Conservation (phyloP, 2,888 invertebrate genomes). For the Saturnia japonica region DNA sequence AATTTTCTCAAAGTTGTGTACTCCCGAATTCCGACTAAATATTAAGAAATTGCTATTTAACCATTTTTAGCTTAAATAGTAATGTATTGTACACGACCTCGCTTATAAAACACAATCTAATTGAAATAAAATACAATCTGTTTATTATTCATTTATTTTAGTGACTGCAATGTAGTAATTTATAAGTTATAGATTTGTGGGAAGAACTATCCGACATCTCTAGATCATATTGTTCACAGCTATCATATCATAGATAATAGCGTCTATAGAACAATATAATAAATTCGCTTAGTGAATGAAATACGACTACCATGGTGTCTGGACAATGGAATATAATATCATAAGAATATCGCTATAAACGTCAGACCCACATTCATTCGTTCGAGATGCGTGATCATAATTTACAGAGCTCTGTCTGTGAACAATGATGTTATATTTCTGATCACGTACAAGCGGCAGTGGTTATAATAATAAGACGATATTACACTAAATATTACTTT, state of each 20-base stretch:
- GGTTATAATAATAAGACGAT: constrained; percentile 13
- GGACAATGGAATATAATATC: constrained; percentile 42
- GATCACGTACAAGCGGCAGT: constrained; percentile 43
- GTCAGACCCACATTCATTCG: constrained; percentile 35
- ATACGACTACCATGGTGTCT: constrained; percentile 37
- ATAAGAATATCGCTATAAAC: constrained; percentile 47
- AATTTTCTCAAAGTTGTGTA: too few species aligned
- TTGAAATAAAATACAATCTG: too few species aligned
- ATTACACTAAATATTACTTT: neutral
- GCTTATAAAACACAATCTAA: neutral
- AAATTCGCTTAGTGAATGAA: constrained; percentile 26
- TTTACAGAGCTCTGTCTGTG: constrained; percentile 43
- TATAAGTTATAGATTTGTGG: neutral
- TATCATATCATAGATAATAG: neutral
- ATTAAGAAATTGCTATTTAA: neutral
- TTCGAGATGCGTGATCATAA: constrained; percentile 43
- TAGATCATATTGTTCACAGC: neutral
- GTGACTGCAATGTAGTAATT: neutral
- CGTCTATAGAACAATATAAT: neutral
- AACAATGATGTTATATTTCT: constrained; percentile 48
- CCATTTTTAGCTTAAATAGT: neutral
- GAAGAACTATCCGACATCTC: neutral
- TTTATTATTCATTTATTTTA: too few species aligned
- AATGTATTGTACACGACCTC: neutral
- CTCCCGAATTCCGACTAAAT: neutral